Evolutionary conservation across 1,140 invertebrate species (phyloP), one percentile per base, ranked within the genome.

Genomic region (Leptopilina boulardi): DNA sequence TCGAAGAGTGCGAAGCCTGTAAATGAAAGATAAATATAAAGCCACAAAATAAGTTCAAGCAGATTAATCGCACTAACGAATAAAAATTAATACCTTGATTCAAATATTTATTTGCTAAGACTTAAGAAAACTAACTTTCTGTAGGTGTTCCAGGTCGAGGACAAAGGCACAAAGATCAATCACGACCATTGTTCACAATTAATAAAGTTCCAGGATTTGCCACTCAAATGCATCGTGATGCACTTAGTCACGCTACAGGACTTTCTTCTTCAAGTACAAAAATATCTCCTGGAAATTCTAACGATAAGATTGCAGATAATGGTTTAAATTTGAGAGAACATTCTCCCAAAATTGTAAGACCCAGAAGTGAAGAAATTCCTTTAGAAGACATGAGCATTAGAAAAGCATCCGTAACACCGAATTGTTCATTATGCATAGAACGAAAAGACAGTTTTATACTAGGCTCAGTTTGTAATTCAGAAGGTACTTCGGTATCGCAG

Each of bases 291-390:
- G 83, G 90, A 0, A 91, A 90, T 18, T 71, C 84, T 3, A 86
- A 75, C 4, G 85, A 86, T 5, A 87, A 85, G 38, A 19, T 66
- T 59, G 73, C 70, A 19, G 78, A 90, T 71, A 89, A 86, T 74
- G 86, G 87, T 71, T 80, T 87, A 47, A 92, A 91, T 54, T 96
- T 94, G 0, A 89, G 95, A 15, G 96, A 96, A 38, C 92, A 91
- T 41, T 96, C 95, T 38, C 94, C 94, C 10, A 93, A 93, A 82
- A 92, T 93, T 87, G 95, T 94, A n/a, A 92, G 94, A 78, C 95
- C 94, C 13, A 93, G 94, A 21, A 96, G 94, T 59, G 95, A 96
- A 85, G 96, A 97, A 84, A 98, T 98, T 47, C 96, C 96, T 0
- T 85, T 98, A 4, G 96, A 97, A 86, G 95, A 95, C 82, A 94